A percentile compares a stretch with the other conserved stretches of the same genome.
Evolutionary conservation across 2,888 invertebrate genomes (phyloP).

Genomic region (Parnassius glacialis): DNA sequence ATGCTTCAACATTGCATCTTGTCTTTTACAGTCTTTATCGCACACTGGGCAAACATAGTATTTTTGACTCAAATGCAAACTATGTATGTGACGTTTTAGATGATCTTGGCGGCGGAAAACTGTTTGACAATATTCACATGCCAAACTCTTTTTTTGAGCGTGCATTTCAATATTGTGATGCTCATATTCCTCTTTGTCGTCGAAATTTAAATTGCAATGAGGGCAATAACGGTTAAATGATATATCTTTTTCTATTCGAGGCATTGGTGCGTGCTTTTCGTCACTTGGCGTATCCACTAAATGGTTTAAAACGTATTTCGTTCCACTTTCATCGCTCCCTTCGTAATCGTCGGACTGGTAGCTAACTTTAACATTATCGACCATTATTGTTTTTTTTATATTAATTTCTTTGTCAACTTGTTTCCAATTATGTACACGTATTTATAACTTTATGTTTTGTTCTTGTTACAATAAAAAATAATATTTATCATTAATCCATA

Average conservation of each 20-base stretch:
- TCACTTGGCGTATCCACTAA: slow-evolving; percentile 10
- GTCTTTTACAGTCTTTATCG: slow-evolving; percentile 41
- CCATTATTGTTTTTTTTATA: background rate
- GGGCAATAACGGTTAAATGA: slow-evolving; percentile 33
- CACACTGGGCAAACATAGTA: slow-evolving; percentile 49
- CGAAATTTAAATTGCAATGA: slow-evolving; percentile 46
- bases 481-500: no score
- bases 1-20: slow-evolving; percentile 46
- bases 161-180: slow-evolving; percentile 49
- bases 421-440: no score
- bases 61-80: slow-evolving; percentile 41
- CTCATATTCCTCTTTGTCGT: slow-evolving; percentile 39
- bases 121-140: slow-evolving; percentile 44
- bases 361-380: slow-evolving; percentile 20
- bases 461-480: no score
- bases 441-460: no score
- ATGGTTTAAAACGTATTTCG: slow-evolving; percentile 10
- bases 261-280: slow-evolving; percentile 1
- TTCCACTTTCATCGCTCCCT: slow-evolving; percentile 5
- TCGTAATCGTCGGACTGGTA: slow-evolving; percentile 15
- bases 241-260: background rate
- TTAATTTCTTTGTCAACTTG: no score
- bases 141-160: slow-evolving; percentile 38
- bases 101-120: slow-evolving; percentile 52
- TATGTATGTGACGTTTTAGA: slow-evolving; percentile 50